Base-by-base conservation (phyloP, 2,888 invertebrate genomes). In the Metopia argyrocephala region DNA sequence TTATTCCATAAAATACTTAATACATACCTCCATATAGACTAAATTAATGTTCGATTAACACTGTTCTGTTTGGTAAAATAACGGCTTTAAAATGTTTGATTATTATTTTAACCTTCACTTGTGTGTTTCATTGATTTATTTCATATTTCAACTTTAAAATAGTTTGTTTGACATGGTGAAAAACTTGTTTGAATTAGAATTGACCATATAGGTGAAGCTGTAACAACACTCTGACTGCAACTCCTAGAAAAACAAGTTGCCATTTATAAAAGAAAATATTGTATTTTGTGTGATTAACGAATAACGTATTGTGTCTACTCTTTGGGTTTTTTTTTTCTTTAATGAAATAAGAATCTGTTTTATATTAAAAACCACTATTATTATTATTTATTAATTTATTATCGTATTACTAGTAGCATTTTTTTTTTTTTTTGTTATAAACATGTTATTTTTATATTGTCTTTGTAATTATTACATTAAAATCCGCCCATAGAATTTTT, bases 1-100 rank as follows among this genome's bases (percentile, higher is more conserved):
- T 57, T 38, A 61, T 61, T 20, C 15, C 23, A 31, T 31, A 15
- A 25, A 31, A 48, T 31, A 31, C 4, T 62, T 20, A 38, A 12
- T 28, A 9, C 23, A 50, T n/a, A n/a, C n/a, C n/a, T n/a, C 20
- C 5, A 31, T 5, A 28, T 18, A 50, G 9, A 70, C 50, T 61
- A 28, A 61, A 71, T 71, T 62, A 52, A 38, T 38, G 25, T 48
- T 38, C 4, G n/a, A 45, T 27, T 54, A 61, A 71, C 52, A 71
- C 52, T 71, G 50, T 57, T 38, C 38, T 38, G 9, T 3, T 38
- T 38, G 3, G 12, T 38, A 3, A 45, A 25, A 68, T 38, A 54
- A 38, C 18, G 25, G n/a, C n/a, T n/a, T 66, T 52, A 38, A 21
- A 66, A 50, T 61, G 59, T 57, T 48, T 50, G n/a, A n/a, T n/a